phyloP scores from a whole-genome alignment of 2,797 vertebrate genomes.

The Sebastes nivosus region DNA sequence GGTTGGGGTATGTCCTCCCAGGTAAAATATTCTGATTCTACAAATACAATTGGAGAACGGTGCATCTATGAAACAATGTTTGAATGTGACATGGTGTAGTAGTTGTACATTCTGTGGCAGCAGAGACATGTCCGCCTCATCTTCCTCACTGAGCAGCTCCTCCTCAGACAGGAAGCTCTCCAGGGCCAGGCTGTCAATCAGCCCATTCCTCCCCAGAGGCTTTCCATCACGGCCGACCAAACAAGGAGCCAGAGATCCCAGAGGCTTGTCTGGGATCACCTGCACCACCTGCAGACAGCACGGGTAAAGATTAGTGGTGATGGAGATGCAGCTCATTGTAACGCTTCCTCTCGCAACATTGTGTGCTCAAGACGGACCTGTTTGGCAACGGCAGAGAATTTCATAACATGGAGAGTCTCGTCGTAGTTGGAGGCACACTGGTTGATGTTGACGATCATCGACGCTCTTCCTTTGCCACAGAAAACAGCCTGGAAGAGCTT shows the following conservation, averaged over 20 bases:
- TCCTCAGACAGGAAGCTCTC: conserved; percentile 82
- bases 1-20: too few species aligned
- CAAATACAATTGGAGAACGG: not conserved
- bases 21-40: not conserved
- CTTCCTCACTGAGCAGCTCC: conserved; percentile 79
- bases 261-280: conserved; percentile 81
- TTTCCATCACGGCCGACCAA: conserved; percentile 79
- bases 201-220: conserved; percentile 64
- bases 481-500: conserved; percentile 91
- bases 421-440: conserved; percentile 90
- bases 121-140: conserved; percentile 87
- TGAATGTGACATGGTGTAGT: not conserved
- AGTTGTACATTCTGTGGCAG: conserved; percentile 86
- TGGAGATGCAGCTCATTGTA: not conserved
- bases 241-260: conserved; percentile 76
- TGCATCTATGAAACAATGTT: not conserved
- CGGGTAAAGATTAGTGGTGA: not conserved
- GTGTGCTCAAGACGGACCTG: conserved; percentile 76
- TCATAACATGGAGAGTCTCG: conserved; percentile 92
- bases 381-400: conserved; percentile 91
- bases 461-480: conserved; percentile 88
- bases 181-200: conserved; percentile 61
- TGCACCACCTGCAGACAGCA: conserved; percentile 83
- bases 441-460: conserved; percentile 93
- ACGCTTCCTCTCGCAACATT: fast-evolving